Conservation (phyloP, 2,888 invertebrate genomes). For the Pachymerium ferrugineum region DNA sequence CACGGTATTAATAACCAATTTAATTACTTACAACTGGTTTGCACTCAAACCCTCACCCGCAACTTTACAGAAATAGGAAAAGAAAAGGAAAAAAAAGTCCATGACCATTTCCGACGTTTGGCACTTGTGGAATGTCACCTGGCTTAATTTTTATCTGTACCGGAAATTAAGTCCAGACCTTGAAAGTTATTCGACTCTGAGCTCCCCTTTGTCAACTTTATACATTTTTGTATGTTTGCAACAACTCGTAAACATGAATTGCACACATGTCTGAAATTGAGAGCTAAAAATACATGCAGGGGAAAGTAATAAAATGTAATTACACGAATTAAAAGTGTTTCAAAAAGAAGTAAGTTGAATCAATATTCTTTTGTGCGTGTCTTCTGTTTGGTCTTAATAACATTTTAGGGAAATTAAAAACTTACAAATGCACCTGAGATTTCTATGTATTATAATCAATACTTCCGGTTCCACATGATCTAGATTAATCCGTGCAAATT, state of each 20-base stretch:
- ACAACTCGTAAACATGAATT: not conserved
- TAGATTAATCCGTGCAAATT: conserved; percentile 4
- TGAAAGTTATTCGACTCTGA: not conserved
- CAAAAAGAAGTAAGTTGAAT: not conserved
- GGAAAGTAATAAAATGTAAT: not conserved
- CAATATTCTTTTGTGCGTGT: not conserved
- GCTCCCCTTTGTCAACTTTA: not conserved
- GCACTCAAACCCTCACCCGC: not conserved
- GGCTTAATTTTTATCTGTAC: conserved; percentile 5
- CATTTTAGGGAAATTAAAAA: no score
- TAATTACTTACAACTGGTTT: not conserved
- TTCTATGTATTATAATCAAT: not conserved
- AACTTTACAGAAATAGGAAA: not conserved
- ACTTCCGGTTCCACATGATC: not conserved
- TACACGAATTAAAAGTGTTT: not conserved
- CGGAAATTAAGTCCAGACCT: conserved; percentile 4
- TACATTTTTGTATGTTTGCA: not conserved
- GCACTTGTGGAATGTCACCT: conserved; percentile 12
- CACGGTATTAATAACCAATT: not conserved
- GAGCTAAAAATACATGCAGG: not conserved
- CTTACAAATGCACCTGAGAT: not conserved
- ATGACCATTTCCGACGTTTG: not conserved
- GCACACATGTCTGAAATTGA: not conserved
- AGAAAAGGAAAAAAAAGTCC: not conserved
- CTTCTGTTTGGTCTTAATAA: no score